Conservation (phyloP, 92 coral and sea anemone genomes). For the Paramuricea clavata region DNA sequence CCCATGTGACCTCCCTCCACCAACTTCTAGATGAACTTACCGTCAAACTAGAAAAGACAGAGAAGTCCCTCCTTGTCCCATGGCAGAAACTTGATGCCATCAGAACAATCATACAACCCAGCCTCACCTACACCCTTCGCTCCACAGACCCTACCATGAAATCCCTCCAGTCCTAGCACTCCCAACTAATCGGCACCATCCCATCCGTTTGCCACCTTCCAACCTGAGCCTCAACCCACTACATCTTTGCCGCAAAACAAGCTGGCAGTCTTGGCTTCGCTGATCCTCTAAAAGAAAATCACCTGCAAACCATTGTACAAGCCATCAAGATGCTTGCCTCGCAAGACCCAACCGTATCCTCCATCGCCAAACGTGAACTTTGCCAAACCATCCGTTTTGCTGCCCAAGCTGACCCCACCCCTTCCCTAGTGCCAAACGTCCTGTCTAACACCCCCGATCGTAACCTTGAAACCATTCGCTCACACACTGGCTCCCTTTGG, state of each 20-base stretch:
- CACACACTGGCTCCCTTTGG: conserved; percentile 7
- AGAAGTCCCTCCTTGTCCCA: conserved; percentile 39
- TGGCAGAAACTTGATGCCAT: conserved; percentile 56
- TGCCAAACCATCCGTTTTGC: conserved; percentile 23
- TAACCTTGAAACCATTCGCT: conserved; percentile 13
- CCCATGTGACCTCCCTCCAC: conserved; percentile 24
- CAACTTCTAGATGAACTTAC: neutral
- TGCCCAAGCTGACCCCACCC: conserved; percentile 36
- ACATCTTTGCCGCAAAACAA: neutral
- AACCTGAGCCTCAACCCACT: neutral
- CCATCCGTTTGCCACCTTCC: neutral
- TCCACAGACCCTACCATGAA: neutral
- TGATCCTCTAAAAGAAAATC: no score
- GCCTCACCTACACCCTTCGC: conserved; percentile 47
- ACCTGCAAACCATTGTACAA: no score
- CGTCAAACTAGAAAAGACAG: conserved; percentile 14
- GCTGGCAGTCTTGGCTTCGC: neutral
- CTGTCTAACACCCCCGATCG: conserved; percentile 33
- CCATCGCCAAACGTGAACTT: conserved; percentile 33
- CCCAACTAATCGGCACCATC: neutral
- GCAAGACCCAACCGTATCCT: neutral
- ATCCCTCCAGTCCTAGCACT: neutral
- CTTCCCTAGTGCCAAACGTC: conserved; percentile 21
- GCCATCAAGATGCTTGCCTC: no score
- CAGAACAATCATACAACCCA: conserved; percentile 42